Conservation (phyloP, 2,113 vertebrate species). For the Charadrius vociferus region DNA sequence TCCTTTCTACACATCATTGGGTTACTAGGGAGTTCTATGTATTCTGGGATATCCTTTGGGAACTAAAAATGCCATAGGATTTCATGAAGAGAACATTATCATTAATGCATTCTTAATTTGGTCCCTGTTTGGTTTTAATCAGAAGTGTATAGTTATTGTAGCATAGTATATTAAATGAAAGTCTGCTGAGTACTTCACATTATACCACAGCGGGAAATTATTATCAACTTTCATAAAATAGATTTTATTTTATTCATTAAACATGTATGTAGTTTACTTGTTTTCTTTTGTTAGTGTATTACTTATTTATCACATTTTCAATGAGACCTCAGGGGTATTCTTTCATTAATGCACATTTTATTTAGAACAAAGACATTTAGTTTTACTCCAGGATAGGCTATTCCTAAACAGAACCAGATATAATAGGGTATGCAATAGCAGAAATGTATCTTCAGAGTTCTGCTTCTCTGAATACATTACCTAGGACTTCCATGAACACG, state of each 20-base stretch:
- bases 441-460: not conserved
- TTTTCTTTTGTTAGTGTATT: not conserved
- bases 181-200: not conserved
- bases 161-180: not conserved
- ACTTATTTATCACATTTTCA: not conserved
- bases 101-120: not conserved
- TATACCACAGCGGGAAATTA: not conserved
- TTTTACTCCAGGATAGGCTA: not conserved
- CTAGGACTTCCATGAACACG: not conserved
- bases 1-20: not conserved
- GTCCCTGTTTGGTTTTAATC: slow-evolving; percentile 12
- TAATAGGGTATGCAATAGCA: not conserved
- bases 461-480: not conserved
- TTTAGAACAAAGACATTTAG: not conserved
- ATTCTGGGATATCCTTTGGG: not conserved
- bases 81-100: not conserved
- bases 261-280: not conserved
- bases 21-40: not conserved
- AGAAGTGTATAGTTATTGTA: not conserved
- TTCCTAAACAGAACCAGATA: not conserved
- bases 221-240: not conserved
- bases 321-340: not conserved
- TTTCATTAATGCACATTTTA: not conserved
- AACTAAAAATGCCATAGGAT: not conserved
- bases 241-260: not conserved